Evolutionary conservation across 1,140 invertebrate species (phyloP), one percentile per base, ranked within the genome.

Genomic region (Heliothis virescens): DNA sequence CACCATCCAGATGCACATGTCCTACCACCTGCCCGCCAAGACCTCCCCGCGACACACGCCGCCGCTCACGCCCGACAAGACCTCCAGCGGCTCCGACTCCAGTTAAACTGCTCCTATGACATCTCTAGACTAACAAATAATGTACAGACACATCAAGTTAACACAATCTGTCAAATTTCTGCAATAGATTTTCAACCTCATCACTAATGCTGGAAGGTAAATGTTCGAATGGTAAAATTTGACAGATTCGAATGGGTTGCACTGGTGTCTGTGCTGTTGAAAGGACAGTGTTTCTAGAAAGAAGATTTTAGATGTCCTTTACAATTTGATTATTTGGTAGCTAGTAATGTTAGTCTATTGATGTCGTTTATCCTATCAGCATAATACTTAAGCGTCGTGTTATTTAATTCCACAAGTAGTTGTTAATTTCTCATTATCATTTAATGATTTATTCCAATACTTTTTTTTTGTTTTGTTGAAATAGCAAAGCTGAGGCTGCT

Each of bases 1-100:
- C 60, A 96, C 96, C 1, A 96, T 97, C 13, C 96, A 96, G 69
- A 97, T 97, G 96, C 97, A 97, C 87, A 97, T 97, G 96, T 96
- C 96, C 0, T 96, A 96, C 81, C 94, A 95, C 16, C 72, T 87
- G 18, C 89, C 87, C 0, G 26, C 87, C 0, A 85, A 83, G n/a
- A n/a, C n/a, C 0, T 90, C 90, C 1, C 90, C 90, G 0, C 85
- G 79, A 11, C 90, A 94, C 52, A 87, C 90, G 29, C 90, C 94
- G 0, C 86, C 93, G 0, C 82, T 86, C 13, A 89, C 88, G 1
- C 88, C 89, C 13, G 86, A 91, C 63, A 94, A 91, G 71, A 75
- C 79, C 10, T 89, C 90, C 9, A 90, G 89, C 62, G 89, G 90
- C 10, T 87, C 90, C 1, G 90, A 87, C 16, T 86, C 85, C 47